Evolutionary conservation across 2,888 invertebrate genomes (phyloP).

Genomic region (Saturnia pavonia): DNA sequence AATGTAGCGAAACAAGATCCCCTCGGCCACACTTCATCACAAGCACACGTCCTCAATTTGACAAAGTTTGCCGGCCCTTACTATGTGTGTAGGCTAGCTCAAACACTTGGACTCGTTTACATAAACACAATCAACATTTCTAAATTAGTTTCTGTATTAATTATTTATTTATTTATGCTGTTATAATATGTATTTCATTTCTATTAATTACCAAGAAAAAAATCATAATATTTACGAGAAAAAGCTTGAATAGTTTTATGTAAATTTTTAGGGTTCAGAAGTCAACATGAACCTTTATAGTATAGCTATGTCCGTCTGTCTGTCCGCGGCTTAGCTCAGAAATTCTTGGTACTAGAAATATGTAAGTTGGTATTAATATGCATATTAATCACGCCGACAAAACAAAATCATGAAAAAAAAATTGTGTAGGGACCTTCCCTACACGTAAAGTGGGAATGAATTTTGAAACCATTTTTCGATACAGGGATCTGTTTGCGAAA

Average conservation of each 20-base stretch:
- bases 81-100: conserved; percentile 23
- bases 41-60: conserved; percentile 23
- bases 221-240: neutral
- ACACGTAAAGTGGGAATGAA: too few relatives aligned
- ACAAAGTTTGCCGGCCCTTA: conserved; percentile 24
- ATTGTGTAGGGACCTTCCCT: too few relatives aligned
- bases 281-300: too few relatives aligned
- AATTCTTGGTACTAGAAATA: too few relatives aligned
- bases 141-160: conserved; percentile 1
- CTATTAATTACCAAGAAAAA: neutral
- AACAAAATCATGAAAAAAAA: too few relatives aligned
- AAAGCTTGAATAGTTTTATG: neutral
- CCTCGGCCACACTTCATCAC: conserved; percentile 20
- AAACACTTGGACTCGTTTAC: conserved; percentile 19
- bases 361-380: too few relatives aligned
- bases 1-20: conserved; percentile 25
- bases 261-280: too few relatives aligned
- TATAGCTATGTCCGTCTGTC: too few relatives aligned
- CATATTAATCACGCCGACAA: too few relatives aligned
- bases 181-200: neutral
- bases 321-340: too few relatives aligned
- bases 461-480: too few relatives aligned
- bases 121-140: conserved; percentile 25
- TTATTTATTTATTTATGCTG: neutral
- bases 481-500: too few relatives aligned